phyloP scores from a whole-genome alignment of 1,140 invertebrate genomes.

The Leptoteleia sp. region DNA sequence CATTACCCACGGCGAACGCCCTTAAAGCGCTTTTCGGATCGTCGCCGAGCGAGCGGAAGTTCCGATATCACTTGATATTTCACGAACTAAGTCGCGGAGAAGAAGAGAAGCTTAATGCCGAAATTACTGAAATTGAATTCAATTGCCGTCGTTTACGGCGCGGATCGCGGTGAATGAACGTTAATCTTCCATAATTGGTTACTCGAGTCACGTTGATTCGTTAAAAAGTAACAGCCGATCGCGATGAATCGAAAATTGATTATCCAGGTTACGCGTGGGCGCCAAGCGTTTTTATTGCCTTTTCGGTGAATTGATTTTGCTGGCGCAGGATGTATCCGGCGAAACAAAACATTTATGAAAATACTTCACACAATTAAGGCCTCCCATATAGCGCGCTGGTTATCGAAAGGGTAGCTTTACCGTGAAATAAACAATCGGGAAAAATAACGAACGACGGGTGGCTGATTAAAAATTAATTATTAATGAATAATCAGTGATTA shows the following conservation, averaged over 20 bases:
- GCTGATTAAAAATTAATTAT: no score
- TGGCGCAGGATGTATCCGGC: neutral
- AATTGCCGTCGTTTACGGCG: conserved; percentile 57
- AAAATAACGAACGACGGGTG: no score
- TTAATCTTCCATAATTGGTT: conserved; percentile 71
- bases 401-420: no score
- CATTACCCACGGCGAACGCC: conserved; percentile 48
- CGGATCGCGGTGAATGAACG: conserved; percentile 67
- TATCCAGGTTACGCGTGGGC: conserved; percentile 36
- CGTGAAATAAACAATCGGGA: no score
- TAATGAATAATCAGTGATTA: no score
- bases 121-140: conserved; percentile 66
- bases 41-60: conserved; percentile 47
- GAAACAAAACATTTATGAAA: neutral
- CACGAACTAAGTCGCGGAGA: conserved; percentile 61
- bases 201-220: conserved; percentile 61
- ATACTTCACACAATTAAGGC: neutral
- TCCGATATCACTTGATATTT: conserved; percentile 64
- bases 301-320: conserved; percentile 9
- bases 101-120: conserved; percentile 63
- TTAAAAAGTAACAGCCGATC: conserved; percentile 54
- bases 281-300: conserved; percentile 44
- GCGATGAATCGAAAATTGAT: conserved; percentile 66
- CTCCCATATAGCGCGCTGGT: no score
- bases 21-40: conserved; percentile 61